phyloP scores from a whole-genome alignment of 2,113 vertebrate genomes.

The Toxostoma redivivum region DNA sequence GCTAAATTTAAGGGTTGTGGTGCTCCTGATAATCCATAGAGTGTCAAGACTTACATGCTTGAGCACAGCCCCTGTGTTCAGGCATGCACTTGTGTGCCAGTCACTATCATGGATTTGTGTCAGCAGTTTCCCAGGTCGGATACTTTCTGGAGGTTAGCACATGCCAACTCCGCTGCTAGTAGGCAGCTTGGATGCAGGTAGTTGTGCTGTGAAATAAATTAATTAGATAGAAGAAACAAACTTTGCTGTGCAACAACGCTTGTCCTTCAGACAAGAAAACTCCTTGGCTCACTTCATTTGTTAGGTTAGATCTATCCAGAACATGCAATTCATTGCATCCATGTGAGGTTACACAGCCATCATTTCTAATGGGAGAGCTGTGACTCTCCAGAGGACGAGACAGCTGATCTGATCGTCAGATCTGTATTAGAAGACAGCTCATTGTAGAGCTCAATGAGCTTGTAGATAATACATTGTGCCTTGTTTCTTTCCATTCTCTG shows the following conservation, averaged over 20 bases:
- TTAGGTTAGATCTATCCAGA: background rate
- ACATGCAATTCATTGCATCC: background rate
- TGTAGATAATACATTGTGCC: background rate
- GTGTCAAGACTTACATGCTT: background rate
- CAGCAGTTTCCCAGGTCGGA: background rate
- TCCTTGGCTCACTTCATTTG: background rate
- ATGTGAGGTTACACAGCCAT: background rate
- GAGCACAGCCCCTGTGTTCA: background rate
- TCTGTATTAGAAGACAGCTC: background rate
- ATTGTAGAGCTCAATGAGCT: background rate
- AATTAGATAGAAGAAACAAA: background rate
- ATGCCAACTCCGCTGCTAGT: background rate
- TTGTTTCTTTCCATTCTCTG: background rate
- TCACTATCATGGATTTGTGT: background rate
- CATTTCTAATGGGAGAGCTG: background rate
- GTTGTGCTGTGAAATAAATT: background rate
- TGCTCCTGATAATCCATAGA: background rate
- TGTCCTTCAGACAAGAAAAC: background rate
- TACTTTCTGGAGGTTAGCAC: background rate
- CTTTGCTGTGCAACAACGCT: background rate
- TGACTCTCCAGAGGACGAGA: background rate
- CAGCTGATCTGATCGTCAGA: background rate
- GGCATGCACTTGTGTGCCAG: background rate
- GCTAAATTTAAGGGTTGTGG: background rate
- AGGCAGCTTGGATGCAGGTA: background rate